Conservation (phyloP, 1,140 invertebrate species). For the Plutomurus gul region DNA sequence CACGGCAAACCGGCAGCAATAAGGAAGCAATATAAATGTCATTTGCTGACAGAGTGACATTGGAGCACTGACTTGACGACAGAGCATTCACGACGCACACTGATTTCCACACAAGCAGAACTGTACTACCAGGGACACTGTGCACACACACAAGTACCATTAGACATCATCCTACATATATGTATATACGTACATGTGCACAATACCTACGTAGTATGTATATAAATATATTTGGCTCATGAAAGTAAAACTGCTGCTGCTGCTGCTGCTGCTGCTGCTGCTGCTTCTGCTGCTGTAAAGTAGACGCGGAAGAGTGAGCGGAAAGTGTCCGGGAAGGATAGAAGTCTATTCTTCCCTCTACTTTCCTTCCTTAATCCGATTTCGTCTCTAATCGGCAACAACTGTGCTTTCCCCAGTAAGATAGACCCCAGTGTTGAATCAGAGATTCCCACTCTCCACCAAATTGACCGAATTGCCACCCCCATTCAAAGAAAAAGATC, state of each 20-base stretch:
- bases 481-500: constrained; percentile 40
- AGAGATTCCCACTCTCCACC: constrained; percentile 46
- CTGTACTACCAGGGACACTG: too few relatives aligned
- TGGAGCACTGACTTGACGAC: not conserved
- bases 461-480: constrained; percentile 48
- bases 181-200: too few relatives aligned
- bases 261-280: not conserved
- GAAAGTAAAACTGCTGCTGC: not conserved
- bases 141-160: too few relatives aligned
- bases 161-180: too few relatives aligned
- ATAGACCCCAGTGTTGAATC: constrained; percentile 41
- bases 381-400: constrained; percentile 52
- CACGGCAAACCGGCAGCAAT: not conserved
- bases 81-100: too few relatives aligned
- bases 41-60: not conserved
- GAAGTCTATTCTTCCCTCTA: constrained; percentile 4
- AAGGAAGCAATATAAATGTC: not conserved
- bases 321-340: not conserved
- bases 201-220: too few relatives aligned
- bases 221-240: constrained; percentile 1
- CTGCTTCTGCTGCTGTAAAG: not conserved
- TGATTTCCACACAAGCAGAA: too few relatives aligned
- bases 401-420: constrained; percentile 50
- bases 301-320: constrained; percentile 3
- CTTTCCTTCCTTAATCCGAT: constrained; percentile 50